phyloP scores from a whole-genome alignment of 2,797 vertebrate genomes.

The Ambastaia sidthimunki region DNA sequence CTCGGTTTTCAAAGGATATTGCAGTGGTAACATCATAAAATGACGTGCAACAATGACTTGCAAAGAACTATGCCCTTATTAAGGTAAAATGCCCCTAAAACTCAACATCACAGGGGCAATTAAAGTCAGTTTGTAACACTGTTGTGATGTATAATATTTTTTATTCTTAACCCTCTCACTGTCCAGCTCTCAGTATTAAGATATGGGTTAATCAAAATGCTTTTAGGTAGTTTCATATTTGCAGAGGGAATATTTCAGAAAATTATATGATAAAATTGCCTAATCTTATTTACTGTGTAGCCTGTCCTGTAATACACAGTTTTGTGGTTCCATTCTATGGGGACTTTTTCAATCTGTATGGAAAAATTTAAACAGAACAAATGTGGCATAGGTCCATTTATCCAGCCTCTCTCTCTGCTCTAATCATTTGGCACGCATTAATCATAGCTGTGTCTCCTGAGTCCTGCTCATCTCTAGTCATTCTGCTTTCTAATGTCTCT shows the following conservation, averaged over 20 bases:
- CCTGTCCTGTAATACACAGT: background rate
- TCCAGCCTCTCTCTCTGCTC: slow-evolving; percentile 69
- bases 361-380: slow-evolving; percentile 68
- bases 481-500: slow-evolving; percentile 27
- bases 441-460: slow-evolving; percentile 70
- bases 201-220: background rate
- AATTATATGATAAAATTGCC: background rate
- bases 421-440: slow-evolving; percentile 73
- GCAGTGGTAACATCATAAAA: no score
- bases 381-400: slow-evolving; percentile 78
- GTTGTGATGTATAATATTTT: no score
- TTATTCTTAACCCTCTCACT: background rate
- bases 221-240: background rate
- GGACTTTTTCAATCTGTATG: slow-evolving; percentile 68
- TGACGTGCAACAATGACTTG: no score
- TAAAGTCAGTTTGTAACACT: no score
- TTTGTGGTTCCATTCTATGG: slow-evolving; percentile 40
- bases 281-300: background rate
- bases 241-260: slow-evolving; percentile 7
- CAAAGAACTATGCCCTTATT: no score
- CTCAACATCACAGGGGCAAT: no score
- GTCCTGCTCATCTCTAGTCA: slow-evolving; percentile 48
- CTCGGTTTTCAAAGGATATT: no score
- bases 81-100: no score
- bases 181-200: background rate